Evolutionary conservation across 2,797 vertebrate genomes (phyloP).

Genomic region (Tapirus indicus): DNA sequence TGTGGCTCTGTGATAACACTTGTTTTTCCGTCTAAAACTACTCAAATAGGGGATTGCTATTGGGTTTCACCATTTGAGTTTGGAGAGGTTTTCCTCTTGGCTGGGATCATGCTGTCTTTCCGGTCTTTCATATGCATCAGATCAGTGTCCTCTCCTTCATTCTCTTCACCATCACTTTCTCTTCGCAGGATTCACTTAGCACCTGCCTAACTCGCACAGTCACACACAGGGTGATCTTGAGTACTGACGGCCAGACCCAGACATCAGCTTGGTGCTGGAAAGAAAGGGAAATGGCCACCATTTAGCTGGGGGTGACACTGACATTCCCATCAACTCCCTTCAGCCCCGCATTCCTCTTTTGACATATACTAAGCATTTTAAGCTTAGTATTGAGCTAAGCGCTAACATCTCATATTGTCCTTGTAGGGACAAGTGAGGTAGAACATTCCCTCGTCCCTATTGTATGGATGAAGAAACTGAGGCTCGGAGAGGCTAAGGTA

Average conservation of each 20-base stretch:
- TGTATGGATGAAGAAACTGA: not conserved
- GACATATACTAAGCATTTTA: not conserved
- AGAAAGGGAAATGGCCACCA: not conserved
- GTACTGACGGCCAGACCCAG: not conserved
- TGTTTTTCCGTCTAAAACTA: not conserved
- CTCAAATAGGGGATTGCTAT: too few relatives aligned
- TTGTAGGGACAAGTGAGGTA: too few relatives aligned
- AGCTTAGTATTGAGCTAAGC: too few relatives aligned
- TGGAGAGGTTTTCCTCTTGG: not conserved
- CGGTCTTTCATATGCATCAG: not conserved
- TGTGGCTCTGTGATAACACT: not conserved
- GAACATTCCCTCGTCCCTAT: not conserved
- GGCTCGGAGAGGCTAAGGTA: not conserved
- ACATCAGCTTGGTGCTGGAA: not conserved
- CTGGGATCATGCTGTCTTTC: not conserved
- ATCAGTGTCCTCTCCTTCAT: not conserved
- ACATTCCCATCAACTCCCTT: not conserved
- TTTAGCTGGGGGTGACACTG: not conserved
- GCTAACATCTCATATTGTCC: not conserved
- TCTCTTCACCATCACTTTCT: not conserved
- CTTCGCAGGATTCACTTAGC: not conserved
- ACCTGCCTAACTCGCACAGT: not conserved
- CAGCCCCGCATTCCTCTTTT: not conserved
- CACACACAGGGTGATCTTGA: fast-evolving
- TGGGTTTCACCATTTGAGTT: not conserved